phyloP scores from a whole-genome alignment of 2,113 vertebrate genomes.

The Carlito syrichta region DNA sequence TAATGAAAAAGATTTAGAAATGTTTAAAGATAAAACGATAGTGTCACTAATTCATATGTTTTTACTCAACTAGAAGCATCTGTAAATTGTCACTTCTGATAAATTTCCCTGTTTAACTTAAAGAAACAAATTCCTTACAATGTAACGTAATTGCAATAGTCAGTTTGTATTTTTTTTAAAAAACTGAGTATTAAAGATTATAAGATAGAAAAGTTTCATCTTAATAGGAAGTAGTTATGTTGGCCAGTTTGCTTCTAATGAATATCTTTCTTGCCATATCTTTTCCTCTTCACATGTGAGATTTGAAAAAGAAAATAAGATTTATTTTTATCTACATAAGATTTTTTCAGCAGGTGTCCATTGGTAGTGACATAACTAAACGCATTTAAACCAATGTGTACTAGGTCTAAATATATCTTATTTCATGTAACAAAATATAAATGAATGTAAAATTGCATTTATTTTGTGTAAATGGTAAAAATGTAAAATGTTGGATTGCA shows the following conservation, averaged over 20 bases:
- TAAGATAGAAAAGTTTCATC: slow-evolving; percentile 32
- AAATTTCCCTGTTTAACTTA: background rate
- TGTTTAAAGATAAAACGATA: background rate
- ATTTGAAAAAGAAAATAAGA: background rate
- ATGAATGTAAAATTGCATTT: background rate
- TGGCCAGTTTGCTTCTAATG: background rate
- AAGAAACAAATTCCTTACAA: background rate
- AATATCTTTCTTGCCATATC: background rate
- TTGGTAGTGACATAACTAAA: slow-evolving; percentile 6
- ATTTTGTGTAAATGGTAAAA: background rate
- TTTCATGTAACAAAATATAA: slow-evolving; percentile 28
- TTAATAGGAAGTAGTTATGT: background rate
- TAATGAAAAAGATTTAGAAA: slow-evolving; percentile 10
- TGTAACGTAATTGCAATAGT: background rate
- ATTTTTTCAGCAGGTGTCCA: background rate
- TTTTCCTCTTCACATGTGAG: background rate
- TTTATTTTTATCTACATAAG: slow-evolving; percentile 11
- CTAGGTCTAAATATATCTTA: background rate
- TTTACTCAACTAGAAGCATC: background rate
- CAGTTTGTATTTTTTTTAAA: slow-evolving; percentile 6
- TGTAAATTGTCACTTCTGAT: background rate
- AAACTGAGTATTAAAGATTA: background rate
- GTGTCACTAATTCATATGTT: background rate
- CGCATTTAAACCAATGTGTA: background rate
- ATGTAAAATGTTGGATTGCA: background rate